These are phyloP conservation scores for Electrona antarctica DNA, from an alignment of 2,113 vertebrate genomes.

Conservation along the genomic window DNA sequence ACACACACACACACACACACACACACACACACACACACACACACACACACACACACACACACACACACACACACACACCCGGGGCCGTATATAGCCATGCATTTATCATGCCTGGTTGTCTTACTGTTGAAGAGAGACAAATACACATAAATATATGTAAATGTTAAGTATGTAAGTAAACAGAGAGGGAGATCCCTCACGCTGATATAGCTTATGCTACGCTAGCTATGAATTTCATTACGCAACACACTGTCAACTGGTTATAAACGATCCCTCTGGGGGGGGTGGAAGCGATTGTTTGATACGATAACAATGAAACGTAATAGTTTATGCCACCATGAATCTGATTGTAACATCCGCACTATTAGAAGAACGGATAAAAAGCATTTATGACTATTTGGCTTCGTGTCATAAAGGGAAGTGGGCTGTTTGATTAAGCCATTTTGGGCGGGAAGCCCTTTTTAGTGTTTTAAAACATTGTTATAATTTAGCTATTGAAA, in stretches of 20 bases:
- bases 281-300: conserved; percentile 79
- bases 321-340: conserved; percentile 93
- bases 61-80: too few species aligned
- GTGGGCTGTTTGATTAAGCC: conserved; percentile 64
- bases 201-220: conserved; percentile 54
- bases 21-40: too few species aligned
- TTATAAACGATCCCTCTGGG: conserved; percentile 88
- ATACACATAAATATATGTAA: conserved; percentile 72
- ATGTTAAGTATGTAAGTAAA: conserved; percentile 64
- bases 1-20: too few species aligned
- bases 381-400: conserved; percentile 73
- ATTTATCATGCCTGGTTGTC: conserved; percentile 74
- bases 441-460: too few species aligned
- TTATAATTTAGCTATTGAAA: too few species aligned
- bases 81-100: conserved; percentile 34
- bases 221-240: conserved; percentile 81
- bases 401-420: conserved; percentile 66
- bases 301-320: conserved; percentile 83
- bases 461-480: too few species aligned
- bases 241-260: conserved; percentile 80
- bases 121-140: conserved; percentile 73
- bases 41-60: too few species aligned
- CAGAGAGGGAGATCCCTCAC: conserved; percentile 63
- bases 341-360: conserved; percentile 87
- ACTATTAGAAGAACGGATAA: conserved; percentile 69